Conservation (phyloP, 2,797 vertebrate species). For the Typhlichthys subterraneus region DNA sequence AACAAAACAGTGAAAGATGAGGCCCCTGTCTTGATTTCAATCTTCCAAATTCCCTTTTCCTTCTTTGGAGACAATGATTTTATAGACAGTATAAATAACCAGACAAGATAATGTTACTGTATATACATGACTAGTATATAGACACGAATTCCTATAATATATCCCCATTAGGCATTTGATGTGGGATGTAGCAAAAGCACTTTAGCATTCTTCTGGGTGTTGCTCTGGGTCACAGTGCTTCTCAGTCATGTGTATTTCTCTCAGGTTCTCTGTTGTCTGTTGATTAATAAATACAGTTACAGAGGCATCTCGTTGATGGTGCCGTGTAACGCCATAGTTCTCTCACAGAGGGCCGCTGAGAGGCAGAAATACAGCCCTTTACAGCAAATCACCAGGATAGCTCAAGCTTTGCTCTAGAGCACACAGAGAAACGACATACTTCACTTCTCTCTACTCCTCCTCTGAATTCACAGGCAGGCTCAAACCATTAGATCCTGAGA, state of each 20-base stretch:
- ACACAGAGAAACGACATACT: too few relatives aligned
- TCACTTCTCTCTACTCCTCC: too few relatives aligned
- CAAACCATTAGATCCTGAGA: too few relatives aligned
- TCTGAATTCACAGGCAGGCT: too few relatives aligned
- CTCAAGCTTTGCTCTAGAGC: not conserved
- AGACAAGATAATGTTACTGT: not conserved
- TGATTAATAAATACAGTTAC: constrained; percentile 66
- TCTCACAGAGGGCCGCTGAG: constrained; percentile 44
- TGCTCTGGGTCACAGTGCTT: constrained; percentile 15
- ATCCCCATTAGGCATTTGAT: constrained; percentile 23
- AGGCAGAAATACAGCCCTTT: constrained; percentile 26
- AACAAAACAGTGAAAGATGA: constrained; percentile 29
- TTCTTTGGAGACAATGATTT: constrained; percentile 11
- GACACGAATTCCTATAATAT: constrained; percentile 15
- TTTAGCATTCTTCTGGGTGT: constrained; percentile 19
- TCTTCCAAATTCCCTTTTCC: constrained; percentile 17
- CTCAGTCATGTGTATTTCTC: constrained; percentile 27
- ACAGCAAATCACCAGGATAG: constrained; percentile 47
- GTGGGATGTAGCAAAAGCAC: constrained; percentile 1
- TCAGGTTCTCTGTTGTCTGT: constrained; percentile 47
- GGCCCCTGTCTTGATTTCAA: constrained; percentile 27
- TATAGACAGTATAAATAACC: constrained; percentile 12
- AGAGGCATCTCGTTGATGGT: constrained; percentile 40
- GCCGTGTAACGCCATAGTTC: constrained; percentile 35
- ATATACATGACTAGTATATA: constrained; percentile 21